Conservation (phyloP, 2,888 invertebrate species). For the Trachelus stipa region DNA sequence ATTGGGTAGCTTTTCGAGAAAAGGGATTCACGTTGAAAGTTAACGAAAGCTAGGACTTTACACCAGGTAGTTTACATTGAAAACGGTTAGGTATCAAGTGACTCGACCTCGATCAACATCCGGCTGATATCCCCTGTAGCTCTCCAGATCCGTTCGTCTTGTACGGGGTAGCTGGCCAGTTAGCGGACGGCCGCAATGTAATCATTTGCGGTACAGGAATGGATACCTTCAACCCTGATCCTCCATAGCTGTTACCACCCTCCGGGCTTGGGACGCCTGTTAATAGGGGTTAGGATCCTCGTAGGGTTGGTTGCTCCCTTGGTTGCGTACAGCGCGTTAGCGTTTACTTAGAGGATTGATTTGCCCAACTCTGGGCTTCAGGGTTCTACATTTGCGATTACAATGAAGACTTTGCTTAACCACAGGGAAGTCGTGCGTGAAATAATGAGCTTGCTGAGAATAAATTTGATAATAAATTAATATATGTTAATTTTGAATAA, state of each 20-base stretch:
- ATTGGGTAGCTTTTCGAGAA: too few species aligned
- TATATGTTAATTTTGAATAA: background rate
- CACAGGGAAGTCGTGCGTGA: background rate
- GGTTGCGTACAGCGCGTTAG: background rate
- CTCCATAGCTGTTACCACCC: constrained; percentile 10
- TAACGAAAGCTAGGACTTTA: background rate
- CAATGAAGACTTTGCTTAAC: background rate
- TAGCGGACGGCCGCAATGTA: constrained; percentile 63
- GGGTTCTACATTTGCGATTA: background rate
- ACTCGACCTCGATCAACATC: background rate
- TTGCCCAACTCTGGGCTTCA: background rate
- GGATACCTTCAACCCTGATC: constrained; percentile 35
- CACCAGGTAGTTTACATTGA: background rate
- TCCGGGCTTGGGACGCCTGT: constrained; percentile 12
- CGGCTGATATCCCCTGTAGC: background rate
- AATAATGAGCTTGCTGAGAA: background rate
- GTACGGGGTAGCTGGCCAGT: constrained; percentile 51
- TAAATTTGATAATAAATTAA: background rate
- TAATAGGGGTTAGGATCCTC: constrained; percentile 16
- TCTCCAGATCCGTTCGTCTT: constrained; percentile 32
- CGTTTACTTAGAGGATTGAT: background rate
- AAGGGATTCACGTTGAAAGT: background rate
- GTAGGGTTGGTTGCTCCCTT: constrained; percentile 11
- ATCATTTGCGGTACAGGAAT: constrained; percentile 62
- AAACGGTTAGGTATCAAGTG: background rate